Percentiles rank a stretch among this genome's conserved stretches.
Conservation (phyloP, 2,797 vertebrate genomes). For the Malacoraja senta region DNA sequence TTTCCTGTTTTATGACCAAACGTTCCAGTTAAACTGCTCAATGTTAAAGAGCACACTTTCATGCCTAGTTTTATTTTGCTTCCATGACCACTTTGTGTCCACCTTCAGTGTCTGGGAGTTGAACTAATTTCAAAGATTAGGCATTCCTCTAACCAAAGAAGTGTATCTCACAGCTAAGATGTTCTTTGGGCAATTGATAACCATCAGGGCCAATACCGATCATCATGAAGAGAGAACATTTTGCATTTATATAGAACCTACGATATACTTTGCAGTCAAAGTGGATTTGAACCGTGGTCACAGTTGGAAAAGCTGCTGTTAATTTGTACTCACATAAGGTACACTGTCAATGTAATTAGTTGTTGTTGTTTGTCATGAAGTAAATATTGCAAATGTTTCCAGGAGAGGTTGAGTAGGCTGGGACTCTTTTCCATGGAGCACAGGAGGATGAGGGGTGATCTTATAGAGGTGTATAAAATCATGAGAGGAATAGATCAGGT, state of each 20-base stretch:
- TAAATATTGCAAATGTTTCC: background rate
- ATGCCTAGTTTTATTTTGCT: background rate
- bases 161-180: background rate
- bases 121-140: background rate
- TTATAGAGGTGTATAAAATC: no score
- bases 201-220: background rate
- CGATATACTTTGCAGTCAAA: background rate
- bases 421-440: no score
- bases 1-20: conserved; percentile 8
- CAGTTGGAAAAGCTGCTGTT: background rate
- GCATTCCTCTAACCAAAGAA: background rate
- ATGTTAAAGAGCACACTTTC: background rate
- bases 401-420: no score
- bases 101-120: background rate
- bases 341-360: background rate
- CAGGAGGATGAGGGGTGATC: no score
- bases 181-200: background rate
- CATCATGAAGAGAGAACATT: no score
- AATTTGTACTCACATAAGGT: background rate
- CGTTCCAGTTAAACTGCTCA: background rate
- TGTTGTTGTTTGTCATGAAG: background rate
- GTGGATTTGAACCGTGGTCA: background rate
- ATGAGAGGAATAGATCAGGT: no score
- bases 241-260: background rate
- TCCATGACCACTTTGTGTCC: background rate